These are phyloP conservation scores for Lepidotrigona ventralis DNA, from an alignment of 1,140 invertebrate genomes.

Conservation along the genomic window DNA sequence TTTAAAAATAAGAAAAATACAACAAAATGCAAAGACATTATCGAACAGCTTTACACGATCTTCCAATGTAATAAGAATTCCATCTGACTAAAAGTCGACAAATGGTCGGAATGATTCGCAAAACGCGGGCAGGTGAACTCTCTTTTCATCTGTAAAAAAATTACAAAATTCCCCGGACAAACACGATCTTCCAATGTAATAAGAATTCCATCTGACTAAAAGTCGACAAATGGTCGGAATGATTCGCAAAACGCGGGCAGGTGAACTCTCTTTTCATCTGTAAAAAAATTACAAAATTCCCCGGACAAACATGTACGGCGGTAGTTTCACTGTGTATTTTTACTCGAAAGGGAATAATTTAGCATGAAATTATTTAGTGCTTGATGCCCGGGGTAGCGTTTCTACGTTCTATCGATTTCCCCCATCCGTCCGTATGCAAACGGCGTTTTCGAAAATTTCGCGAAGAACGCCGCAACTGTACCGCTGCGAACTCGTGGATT, in stretches of 20 bases:
- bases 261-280: not conserved
- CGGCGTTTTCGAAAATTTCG: conserved; percentile 8
- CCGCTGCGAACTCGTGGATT: not conserved
- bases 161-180: not conserved
- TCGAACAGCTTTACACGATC: not conserved
- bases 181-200: not conserved
- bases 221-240: not conserved
- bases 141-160: not conserved
- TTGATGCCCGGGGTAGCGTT: too few relatives aligned
- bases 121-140: not conserved
- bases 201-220: not conserved
- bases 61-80: not conserved
- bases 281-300: not conserved
- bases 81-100: too few relatives aligned
- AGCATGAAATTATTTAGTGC: not conserved
- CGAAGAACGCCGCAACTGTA: not conserved
- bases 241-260: not conserved
- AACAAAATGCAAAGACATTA: too few relatives aligned
- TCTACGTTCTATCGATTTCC: not conserved
- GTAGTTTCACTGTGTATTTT: not conserved
- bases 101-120: not conserved
- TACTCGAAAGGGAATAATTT: not conserved
- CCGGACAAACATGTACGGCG: not conserved
- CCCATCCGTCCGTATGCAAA: not conserved
- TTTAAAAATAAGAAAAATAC: too few relatives aligned